Evolutionary conservation across 30 jellyfish, hydroid and myxozoan species (phyloP), one percentile per base, ranked within the genome.

Genomic region (Mastigias papua): DNA sequence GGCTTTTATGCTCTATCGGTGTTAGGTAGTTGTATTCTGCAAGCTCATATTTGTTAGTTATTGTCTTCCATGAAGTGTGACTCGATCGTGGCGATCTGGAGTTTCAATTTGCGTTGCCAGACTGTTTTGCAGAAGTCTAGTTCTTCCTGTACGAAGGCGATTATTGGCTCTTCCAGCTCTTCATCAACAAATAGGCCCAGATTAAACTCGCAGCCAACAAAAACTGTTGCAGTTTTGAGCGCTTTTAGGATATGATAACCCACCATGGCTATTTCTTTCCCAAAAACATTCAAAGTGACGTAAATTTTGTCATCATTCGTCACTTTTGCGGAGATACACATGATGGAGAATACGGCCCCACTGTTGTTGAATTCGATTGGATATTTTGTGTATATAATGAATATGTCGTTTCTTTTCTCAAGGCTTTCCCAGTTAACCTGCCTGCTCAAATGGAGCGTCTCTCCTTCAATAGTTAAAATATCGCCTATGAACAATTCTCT

Each of bases 381-480:
- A 66, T 57, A 33, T 30, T 32, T 1, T 34, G 88, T 77, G 34
- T 77, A 77, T 9, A 16, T 28, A 31, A 77, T 23, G 46, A 25
- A 77, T 1, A 77, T 62, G 11, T 77, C 88, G 3, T 62, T 54
- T 58, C 88, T 77, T 58, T 62, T 57, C 28, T 60, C 88, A 11
- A 77, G 88, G 74, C 20, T 10, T 20, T 77, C 77, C 78, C 88
- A 58, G 78, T 77, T 77, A 20, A 32, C 75, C 0, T 33, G 21
- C 10, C 26, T 62, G 78, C 25, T 51, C 78, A 77, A 46, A 17
- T 29, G 74, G 34, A 79, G 63, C 23, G 81, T 79, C 62, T 79
- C 90, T 31, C 90, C 90, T 79, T 79, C 90, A 19, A 79, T 79
- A 71, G 79, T 61, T 33, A 79, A 29, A 20, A 79, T 60, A 48